Evolutionary conservation across 2,797 vertebrate genomes (phyloP).

Genomic region (Dallia pectoralis): DNA sequence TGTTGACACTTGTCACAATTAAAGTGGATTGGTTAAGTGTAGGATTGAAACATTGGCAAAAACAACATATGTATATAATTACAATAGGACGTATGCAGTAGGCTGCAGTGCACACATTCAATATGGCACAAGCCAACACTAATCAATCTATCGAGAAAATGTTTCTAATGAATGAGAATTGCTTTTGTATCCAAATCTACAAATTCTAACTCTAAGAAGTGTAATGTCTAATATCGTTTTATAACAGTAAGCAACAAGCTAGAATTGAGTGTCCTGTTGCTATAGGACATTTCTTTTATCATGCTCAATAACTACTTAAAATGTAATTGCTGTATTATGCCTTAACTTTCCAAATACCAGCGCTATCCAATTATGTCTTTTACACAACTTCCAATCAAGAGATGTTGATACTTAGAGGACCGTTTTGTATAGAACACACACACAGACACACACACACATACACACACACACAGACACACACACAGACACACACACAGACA

Average conservation of each 20-base stretch:
- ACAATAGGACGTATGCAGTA: conserved; percentile 15
- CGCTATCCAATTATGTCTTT: conserved; percentile 71
- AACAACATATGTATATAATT: conserved; percentile 13
- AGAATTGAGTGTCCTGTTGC: conserved; percentile 47
- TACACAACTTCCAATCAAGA: conserved; percentile 55
- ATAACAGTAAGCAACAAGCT: conserved; percentile 43
- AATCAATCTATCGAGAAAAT: conserved; percentile 17
- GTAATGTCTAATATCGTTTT: conserved; percentile 39
- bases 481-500: conserved; percentile 11
- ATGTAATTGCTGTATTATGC: conserved; percentile 75
- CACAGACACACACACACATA: conserved; percentile 34
- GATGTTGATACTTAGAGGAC: conserved; percentile 45
- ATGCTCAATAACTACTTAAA: conserved; percentile 72
- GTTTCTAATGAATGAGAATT: background rate
- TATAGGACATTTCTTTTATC: conserved; percentile 64
- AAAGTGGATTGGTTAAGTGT: conserved; percentile 62
- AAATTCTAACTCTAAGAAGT: conserved; percentile 26
- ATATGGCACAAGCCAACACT: background rate
- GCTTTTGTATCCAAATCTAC: conserved; percentile 13
- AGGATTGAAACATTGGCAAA: conserved; percentile 19
- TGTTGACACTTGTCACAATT: conserved; percentile 65
- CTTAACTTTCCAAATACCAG: conserved; percentile 75
- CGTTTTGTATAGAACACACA: conserved; percentile 52
- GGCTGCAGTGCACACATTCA: background rate
- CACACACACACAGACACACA: conserved; percentile 37